Evolutionary conservation across 1,140 invertebrate genomes (phyloP).

Genomic region (Drosophila dunni): DNA sequence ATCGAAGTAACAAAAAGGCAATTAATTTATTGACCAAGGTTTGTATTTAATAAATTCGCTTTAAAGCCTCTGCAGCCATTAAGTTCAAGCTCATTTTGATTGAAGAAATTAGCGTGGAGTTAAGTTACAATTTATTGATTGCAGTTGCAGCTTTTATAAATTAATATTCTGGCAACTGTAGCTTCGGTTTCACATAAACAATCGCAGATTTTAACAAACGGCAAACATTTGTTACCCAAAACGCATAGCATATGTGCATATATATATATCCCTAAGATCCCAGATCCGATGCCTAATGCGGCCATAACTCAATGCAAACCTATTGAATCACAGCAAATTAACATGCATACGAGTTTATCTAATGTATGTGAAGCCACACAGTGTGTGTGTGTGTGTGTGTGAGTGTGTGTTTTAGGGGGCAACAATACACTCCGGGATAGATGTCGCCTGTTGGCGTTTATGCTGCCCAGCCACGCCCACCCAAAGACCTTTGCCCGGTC

Average conservation of each 20-base stretch:
- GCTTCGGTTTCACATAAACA: neutral
- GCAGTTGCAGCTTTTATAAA: neutral
- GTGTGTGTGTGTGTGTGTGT: constrained; percentile 2
- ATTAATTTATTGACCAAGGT: neutral
- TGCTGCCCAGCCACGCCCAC: constrained; percentile 17
- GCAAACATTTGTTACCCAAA: constrained; percentile 34
- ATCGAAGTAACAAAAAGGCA: constrained; percentile 45
- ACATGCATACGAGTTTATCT: constrained; percentile 69
- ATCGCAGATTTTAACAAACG: constrained; percentile 27
- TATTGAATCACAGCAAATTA: constrained; percentile 83
- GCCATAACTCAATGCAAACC: constrained; percentile 77
- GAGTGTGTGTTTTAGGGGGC: neutral
- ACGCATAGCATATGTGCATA: constrained; percentile 19
- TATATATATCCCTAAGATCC: constrained; percentile 25
- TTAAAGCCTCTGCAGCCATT: neutral
- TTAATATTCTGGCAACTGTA: neutral
- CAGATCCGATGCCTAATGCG: constrained; percentile 60
- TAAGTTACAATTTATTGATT: neutral
- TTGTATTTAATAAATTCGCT: too few species aligned
- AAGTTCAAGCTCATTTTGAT: neutral
- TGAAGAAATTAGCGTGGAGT: neutral
- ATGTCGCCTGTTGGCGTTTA: constrained; percentile 51
- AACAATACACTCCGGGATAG: constrained; percentile 54
- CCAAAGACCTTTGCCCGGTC: constrained; percentile 32
- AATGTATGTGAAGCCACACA: constrained; percentile 26